A percentile compares a stretch with the other conserved stretches of the same genome.
Conservation (phyloP, 2,113 vertebrate genomes). For the Dipodomys stephensi region DNA sequence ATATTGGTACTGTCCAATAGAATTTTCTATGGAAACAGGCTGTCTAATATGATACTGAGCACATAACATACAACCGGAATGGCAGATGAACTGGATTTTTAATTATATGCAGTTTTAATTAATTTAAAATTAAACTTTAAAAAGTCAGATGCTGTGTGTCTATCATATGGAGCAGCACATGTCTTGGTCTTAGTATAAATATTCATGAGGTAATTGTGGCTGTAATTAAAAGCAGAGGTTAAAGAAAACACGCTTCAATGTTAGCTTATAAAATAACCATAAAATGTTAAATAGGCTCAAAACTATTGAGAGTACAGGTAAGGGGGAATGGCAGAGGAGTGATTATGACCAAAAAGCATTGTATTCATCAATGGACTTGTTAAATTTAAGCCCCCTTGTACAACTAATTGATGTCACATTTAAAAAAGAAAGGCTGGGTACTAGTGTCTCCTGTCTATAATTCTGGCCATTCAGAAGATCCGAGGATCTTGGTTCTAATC, state of each 20-base stretch:
- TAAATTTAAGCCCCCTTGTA: too few species aligned
- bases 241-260: neutral
- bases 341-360: too few species aligned
- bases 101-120: slow-evolving; percentile 8
- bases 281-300: neutral
- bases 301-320: neutral
- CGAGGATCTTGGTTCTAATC: too few species aligned
- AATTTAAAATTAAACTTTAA: slow-evolving; percentile 40
- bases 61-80: neutral
- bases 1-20: neutral
- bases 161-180: neutral
- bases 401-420: too few species aligned
- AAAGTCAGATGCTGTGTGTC: neutral
- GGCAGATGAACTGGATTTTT: slow-evolving; percentile 9
- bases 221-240: slow-evolving; percentile 29
- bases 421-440: too few species aligned
- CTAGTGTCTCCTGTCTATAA: too few species aligned
- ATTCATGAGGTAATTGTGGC: neutral
- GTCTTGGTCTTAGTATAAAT: neutral
- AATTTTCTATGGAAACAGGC: slow-evolving; percentile 3
- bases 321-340: neutral
- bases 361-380: too few species aligned
- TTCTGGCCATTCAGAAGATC: too few species aligned
- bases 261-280: neutral
- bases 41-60: neutral